phyloP scores from a whole-genome alignment of 2,797 vertebrate genomes.

The Typhlichthys eigenmanni region DNA sequence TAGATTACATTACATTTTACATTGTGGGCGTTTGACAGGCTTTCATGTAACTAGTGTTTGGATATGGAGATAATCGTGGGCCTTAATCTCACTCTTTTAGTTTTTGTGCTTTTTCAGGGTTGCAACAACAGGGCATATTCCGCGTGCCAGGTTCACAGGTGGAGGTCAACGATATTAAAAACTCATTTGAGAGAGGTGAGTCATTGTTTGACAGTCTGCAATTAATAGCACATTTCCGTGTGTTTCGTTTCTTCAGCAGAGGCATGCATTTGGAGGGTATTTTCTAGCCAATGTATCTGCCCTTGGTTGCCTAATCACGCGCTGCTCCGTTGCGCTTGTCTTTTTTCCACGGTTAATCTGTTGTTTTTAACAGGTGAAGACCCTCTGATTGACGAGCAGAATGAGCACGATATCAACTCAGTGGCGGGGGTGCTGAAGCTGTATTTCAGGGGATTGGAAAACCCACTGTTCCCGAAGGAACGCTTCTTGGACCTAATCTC shows the following conservation, averaged over 20 bases:
- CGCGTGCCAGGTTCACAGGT: slow-evolving; percentile 96
- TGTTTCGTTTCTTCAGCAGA: not conserved
- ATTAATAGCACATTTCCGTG: slow-evolving; percentile 11
- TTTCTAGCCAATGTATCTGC: no score
- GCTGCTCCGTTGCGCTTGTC: no score
- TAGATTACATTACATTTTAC: slow-evolving; percentile 70
- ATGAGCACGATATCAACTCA: slow-evolving; percentile 95
- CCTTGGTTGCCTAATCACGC: no score
- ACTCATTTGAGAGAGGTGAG: slow-evolving; percentile 97
- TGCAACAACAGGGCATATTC: slow-evolving; percentile 97
- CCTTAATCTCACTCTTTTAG: slow-evolving; percentile 20
- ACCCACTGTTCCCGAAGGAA: slow-evolving; percentile 97
- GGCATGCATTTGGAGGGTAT: not conserved
- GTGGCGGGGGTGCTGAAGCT: slow-evolving; percentile 97
- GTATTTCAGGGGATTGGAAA: slow-evolving; percentile 97
- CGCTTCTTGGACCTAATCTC: slow-evolving; percentile 97
- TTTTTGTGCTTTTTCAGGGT: slow-evolving; percentile 73
- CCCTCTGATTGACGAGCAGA: slow-evolving; percentile 93
- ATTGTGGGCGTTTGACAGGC: slow-evolving; percentile 56
- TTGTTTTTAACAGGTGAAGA: slow-evolving; percentile 86
- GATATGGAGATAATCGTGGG: slow-evolving; percentile 41
- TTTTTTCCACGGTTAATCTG: not conserved
- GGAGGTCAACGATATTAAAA: slow-evolving; percentile 99
- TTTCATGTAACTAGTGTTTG: slow-evolving; percentile 45
- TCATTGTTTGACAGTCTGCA: slow-evolving; percentile 2